Evolutionary conservation across 1,140 invertebrate species (phyloP).

Genomic region (Tetramorium alpestre): DNA sequence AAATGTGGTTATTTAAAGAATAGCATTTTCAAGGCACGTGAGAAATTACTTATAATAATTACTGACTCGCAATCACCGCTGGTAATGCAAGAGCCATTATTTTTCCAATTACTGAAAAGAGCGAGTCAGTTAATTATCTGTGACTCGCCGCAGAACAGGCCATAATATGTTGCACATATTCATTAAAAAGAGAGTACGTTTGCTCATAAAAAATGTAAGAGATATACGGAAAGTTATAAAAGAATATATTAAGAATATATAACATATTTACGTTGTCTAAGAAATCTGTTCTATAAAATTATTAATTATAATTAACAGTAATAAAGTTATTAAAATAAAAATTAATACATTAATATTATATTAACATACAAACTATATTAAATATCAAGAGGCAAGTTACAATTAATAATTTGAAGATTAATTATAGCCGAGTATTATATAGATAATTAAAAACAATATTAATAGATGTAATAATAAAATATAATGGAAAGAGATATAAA

Average conservation of each 20-base stretch:
- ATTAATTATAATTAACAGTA: neutral
- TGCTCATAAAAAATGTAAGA: neutral
- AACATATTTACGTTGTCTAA: neutral
- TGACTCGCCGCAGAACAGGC: neutral
- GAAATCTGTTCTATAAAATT: neutral
- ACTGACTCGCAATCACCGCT: neutral
- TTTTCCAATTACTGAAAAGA: constrained; percentile 20
- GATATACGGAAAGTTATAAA: neutral
- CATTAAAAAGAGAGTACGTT: neutral
- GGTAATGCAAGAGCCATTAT: constrained; percentile 9
- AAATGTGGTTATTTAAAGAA: neutral
- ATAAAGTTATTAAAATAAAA: neutral
- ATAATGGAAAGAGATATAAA: neutral
- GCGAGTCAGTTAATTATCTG: constrained; percentile 3
- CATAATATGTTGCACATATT: neutral
- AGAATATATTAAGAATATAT: neutral
- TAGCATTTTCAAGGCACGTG: neutral
- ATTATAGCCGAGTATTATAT: neutral
- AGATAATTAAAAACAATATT: neutral
- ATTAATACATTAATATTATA: neutral
- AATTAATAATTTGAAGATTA: neutral
- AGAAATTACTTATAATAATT: constrained; percentile 1
- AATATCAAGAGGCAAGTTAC: neutral
- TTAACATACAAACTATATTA: neutral
- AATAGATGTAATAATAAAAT: neutral